Evolutionary conservation across 37 sponge, comb jelly and placozoan species (phyloP), one percentile per base, ranked within the genome.

Genomic region (Spongilla lacustris): DNA sequence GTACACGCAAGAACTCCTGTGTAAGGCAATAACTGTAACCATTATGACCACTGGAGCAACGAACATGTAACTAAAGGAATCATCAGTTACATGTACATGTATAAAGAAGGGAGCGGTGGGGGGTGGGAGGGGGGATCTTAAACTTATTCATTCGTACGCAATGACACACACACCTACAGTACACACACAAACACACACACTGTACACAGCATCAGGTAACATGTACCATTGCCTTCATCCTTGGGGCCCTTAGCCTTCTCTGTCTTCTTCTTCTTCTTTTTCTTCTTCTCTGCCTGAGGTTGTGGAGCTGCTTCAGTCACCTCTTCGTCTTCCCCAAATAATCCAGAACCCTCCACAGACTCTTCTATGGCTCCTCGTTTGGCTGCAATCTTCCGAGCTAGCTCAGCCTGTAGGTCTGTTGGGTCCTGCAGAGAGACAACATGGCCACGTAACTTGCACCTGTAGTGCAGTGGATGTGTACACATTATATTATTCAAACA

Each of bases 381-480:
- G 30, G 36, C 78, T 69, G 74, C 80, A 21, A 89, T 77, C 25
- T 71, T 77, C 26, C 30, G 50, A 1, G 87, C 87, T 26, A 90
- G 79, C 72, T 94, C 91, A 25, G 82, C 85, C 67, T 90, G 87
- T 70, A 90, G 66, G 41, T 83, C 84, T 28, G 75, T 37, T 58
- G 58, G 58, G 11, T 17, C 58, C 58, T 58, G 12, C 58, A 58
- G 19, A 58, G 11, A 58, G 1, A 58, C 58, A 58, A 58, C 58
- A 17, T 17, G 11, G 19, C 21, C 58, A 17, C 11, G 58, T 58
- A 14, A 58, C 19, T 58, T 74, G 73, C 3, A 73, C n/a, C n/a
- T n/a, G n/a, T n/a, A n/a, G n/a, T n/a, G n/a, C n/a, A n/a, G n/a
- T n/a, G n/a, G n/a, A n/a, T n/a, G n/a, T n/a, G n/a, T n/a, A n/a